Conservation (phyloP, 2,888 invertebrate genomes). For the Microchrysa polita region DNA sequence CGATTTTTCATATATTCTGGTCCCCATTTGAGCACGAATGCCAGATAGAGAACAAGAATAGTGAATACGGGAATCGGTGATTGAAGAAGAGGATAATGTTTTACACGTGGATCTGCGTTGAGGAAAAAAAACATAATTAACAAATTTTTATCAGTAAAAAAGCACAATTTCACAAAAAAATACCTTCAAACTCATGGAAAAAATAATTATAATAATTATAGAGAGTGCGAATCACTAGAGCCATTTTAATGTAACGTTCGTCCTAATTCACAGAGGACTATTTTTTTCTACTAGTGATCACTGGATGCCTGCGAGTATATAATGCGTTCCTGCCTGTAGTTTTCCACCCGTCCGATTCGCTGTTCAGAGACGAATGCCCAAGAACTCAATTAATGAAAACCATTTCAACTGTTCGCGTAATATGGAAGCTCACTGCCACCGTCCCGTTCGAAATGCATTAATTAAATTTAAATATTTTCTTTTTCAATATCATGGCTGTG, state of each 20-base stretch:
- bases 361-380: not conserved
- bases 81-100: slow-evolving; percentile 72
- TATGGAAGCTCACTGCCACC: too few species aligned
- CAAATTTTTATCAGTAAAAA: not conserved
- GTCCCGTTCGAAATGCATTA: too few species aligned
- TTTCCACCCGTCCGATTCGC: not conserved
- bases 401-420: too few species aligned
- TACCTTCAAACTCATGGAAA: slow-evolving; percentile 43
- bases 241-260: slow-evolving; percentile 10
- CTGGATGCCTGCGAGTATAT: too few species aligned
- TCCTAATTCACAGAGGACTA: too few species aligned
- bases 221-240: slow-evolving; percentile 22
- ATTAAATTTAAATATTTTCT: too few species aligned
- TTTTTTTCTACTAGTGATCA: too few species aligned
- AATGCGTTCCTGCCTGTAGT: not conserved
- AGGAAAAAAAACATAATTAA: not conserved
- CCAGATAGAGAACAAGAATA: slow-evolving; percentile 71
- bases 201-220: slow-evolving; percentile 22
- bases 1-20: slow-evolving; percentile 77
- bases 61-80: slow-evolving; percentile 71
- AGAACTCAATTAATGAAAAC: too few species aligned
- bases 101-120: slow-evolving; percentile 64
- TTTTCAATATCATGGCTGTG: too few species aligned
- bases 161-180: not conserved
- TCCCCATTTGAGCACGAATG: slow-evolving; percentile 76